Evolutionary conservation across 1,140 invertebrate genomes (phyloP), one percentile per base, ranked within the genome.

Genomic region (Maniola jurtina): DNA sequence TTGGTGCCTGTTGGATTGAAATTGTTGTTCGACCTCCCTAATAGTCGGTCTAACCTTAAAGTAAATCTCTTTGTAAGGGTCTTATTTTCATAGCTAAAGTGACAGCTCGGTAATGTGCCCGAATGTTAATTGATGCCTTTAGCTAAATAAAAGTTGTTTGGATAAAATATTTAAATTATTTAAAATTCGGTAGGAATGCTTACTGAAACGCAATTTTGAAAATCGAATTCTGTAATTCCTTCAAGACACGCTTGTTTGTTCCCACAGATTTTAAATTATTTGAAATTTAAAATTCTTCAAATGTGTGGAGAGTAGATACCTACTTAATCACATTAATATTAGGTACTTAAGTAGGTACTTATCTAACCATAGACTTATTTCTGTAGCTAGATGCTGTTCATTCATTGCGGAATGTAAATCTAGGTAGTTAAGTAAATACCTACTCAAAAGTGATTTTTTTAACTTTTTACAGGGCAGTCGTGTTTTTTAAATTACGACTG

Each of bases 171-270:
- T 64, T 58, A 58, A 64, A 64, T 48, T 58, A 56, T 61, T 60
- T 50, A 5, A 63, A 59, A 69, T 64, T 69, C 59, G 48, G 59
- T 61, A 70, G 68, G 68, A 55, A 55, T 34, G 52, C 11, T 6
- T 55, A 34, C 33, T 55, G 52, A 15, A 34, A 13, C 11, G 52
- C 33, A 55, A 59, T 61, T 70, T 65, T 38, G 3, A 62, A 65
- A 61, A 61, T 66, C 34, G 63, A 58, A 61, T 71, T 61, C 42
- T 60, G 36, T 35, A 45, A 60, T 55, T 15, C n/a, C 38, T 35
- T 55, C 33, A 60, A 8, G 3, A 40, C 52, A 61, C 52, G 45
- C 25, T 56, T 38, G 16, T 48, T 14, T 6, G 25, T 68, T 62
- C 66, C 33, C 66, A 68, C 66, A 52, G 52, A 8, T 15, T 54